phyloP scores from a whole-genome alignment of 1,140 invertebrate species.

The Elymnias hypermnestra region DNA sequence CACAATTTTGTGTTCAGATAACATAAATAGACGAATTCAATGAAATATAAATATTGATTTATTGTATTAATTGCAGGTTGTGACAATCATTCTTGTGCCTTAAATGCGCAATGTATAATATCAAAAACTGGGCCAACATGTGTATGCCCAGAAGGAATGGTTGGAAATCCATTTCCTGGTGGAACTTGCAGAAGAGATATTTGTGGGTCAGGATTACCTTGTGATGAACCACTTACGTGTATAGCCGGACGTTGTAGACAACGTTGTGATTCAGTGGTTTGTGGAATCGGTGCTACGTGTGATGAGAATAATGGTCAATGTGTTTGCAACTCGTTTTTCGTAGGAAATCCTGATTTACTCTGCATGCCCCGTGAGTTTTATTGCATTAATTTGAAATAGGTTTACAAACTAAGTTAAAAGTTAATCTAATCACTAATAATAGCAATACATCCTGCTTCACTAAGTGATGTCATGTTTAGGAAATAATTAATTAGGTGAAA shows the following conservation, averaged over 20 bases:
- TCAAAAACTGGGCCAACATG: slow-evolving; percentile 90
- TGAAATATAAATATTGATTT: no score
- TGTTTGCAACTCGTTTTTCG: slow-evolving; percentile 89
- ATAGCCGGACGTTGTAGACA: slow-evolving; percentile 90
- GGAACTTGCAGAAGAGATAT: slow-evolving; percentile 87
- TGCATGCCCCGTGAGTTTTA: slow-evolving; percentile 93
- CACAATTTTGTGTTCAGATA: no score
- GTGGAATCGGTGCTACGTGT: slow-evolving; percentile 86
- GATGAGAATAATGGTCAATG: slow-evolving; percentile 88
- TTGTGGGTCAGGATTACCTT: slow-evolving; percentile 86
- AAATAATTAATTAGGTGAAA: no score
- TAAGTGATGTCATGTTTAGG: no score
- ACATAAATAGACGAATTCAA: no score
- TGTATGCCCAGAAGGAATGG: slow-evolving; percentile 89
- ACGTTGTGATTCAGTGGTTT: slow-evolving; percentile 89
- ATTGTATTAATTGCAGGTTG: slow-evolving; percentile 82
- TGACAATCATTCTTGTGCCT: slow-evolving; percentile 86
- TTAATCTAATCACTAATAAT: no score
- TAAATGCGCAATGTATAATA: slow-evolving; percentile 91
- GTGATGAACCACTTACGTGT: slow-evolving; percentile 86
- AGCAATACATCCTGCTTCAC: no score
- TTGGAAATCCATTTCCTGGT: slow-evolving; percentile 93
- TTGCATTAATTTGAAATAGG: no score
- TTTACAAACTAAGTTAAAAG: no score
- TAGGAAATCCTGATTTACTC: slow-evolving; percentile 91